Conservation (phyloP, 2,888 invertebrate species). For the Phorcus lineatus region DNA sequence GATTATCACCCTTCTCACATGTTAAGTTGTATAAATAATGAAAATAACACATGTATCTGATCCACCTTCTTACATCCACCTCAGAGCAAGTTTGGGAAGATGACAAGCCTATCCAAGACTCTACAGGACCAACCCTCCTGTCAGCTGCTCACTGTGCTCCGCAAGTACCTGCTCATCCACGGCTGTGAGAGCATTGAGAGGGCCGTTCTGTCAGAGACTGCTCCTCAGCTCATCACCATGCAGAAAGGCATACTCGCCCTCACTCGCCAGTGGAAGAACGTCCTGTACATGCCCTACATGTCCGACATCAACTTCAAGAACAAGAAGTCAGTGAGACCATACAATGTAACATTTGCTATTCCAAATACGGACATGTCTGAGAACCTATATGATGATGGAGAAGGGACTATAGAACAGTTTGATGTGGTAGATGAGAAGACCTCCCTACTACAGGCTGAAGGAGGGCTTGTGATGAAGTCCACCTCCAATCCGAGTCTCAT, state of each 20-base stretch:
- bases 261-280: conserved; percentile 97
- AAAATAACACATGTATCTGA: not conserved
- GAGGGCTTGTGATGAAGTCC: conserved; percentile 63
- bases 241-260: conserved; percentile 96
- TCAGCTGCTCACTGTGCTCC: conserved; percentile 91
- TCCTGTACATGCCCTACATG: conserved; percentile 92
- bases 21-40: not conserved
- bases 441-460: conserved; percentile 81
- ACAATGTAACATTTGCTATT: conserved; percentile 92
- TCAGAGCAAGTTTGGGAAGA: conserved; percentile 92
- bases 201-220: conserved; percentile 87
- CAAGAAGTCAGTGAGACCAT: conserved; percentile 78
- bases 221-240: conserved; percentile 91
- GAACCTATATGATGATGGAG: conserved; percentile 53
- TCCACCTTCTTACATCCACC: conserved; percentile 40
- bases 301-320: conserved; percentile 88
- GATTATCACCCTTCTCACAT: too few relatives aligned
- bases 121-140: conserved; percentile 96
- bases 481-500: conserved; percentile 42
- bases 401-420: conserved; percentile 77
- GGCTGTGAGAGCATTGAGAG: conserved; percentile 87
- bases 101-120: conserved; percentile 87
- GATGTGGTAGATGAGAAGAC: conserved; percentile 86
- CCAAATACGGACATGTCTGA: conserved; percentile 63
- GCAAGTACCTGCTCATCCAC: conserved; percentile 85